A percentile compares a stretch with the other conserved stretches of the same genome.
Evolutionary conservation across 2,888 invertebrate genomes (phyloP).

Genomic region (Asteroscopus sphinx): DNA sequence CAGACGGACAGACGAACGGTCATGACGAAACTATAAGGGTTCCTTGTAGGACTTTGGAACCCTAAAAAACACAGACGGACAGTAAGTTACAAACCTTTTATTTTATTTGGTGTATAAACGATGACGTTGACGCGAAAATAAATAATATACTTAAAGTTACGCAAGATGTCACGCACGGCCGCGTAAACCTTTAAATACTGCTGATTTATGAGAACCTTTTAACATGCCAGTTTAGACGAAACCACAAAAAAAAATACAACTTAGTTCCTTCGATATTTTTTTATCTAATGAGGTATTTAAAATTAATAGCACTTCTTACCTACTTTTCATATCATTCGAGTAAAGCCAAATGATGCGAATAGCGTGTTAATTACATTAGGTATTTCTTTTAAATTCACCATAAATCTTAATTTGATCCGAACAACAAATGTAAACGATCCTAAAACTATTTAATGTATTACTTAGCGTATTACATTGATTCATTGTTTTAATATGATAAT

Average conservation of each 20-base stretch:
- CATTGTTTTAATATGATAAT: constrained; percentile 63
- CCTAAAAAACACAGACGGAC: too few relatives aligned
- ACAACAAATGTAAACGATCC: constrained; percentile 54
- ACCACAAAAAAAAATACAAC: constrained; percentile 39
- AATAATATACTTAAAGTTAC: constrained; percentile 45
- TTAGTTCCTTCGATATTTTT: constrained; percentile 39
- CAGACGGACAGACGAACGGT: too few relatives aligned
- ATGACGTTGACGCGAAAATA: constrained; percentile 47
- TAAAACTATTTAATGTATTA: constrained; percentile 58
- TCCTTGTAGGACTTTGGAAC: too few relatives aligned
- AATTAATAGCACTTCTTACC: constrained; percentile 19
- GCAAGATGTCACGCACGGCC: constrained; percentile 35
- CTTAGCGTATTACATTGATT: constrained; percentile 57
- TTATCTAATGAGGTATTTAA: constrained; percentile 35
- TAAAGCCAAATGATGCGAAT: constrained; percentile 18
- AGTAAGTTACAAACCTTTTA: too few relatives aligned
- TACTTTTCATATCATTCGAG: constrained; percentile 9
- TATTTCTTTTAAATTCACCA: constrained; percentile 35
- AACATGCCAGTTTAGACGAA: constrained; percentile 45
- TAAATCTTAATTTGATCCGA: constrained; percentile 56
- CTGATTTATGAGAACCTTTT: constrained; percentile 55
- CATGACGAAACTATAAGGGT: too few relatives aligned
- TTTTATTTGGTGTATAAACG: too few relatives aligned
- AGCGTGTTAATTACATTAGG: constrained; percentile 9
- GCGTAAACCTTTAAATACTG: constrained; percentile 49